Evolutionary conservation across 2,797 vertebrate species (phyloP).

Genomic region (Phalloptychus januarius): DNA sequence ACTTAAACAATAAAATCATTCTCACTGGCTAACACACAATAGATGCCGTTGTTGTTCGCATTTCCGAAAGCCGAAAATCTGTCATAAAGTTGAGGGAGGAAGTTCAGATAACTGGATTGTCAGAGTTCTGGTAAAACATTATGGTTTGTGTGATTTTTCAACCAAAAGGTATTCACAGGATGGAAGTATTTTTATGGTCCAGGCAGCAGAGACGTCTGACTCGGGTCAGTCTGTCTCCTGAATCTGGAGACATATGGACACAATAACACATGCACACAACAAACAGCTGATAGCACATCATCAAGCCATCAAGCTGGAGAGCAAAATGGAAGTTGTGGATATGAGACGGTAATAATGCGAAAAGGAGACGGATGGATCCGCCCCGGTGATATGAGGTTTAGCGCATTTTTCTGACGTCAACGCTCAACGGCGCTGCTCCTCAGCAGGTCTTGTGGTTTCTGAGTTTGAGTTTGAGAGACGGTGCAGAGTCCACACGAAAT

Average conservation of each 20-base stretch:
- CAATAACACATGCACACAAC: slow-evolving; percentile 59
- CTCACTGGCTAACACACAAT: neutral
- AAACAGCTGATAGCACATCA: slow-evolving; percentile 55
- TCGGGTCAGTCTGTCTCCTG: slow-evolving; percentile 42
- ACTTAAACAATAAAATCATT: slow-evolving; percentile 1
- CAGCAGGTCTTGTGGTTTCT: slow-evolving; percentile 62
- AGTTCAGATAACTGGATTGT: slow-evolving; percentile 36
- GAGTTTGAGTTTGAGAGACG: slow-evolving; percentile 45
- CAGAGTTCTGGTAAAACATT: slow-evolving; percentile 28
- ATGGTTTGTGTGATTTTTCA: slow-evolving; percentile 46
- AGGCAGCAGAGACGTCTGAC: slow-evolving; percentile 49
- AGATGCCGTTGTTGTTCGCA: slow-evolving; percentile 9
- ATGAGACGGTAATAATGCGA: slow-evolving; percentile 34
- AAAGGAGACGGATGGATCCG: slow-evolving; percentile 47
- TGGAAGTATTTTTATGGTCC: slow-evolving; percentile 48
- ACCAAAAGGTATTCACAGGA: slow-evolving; percentile 47
- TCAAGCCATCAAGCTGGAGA: slow-evolving; percentile 39
- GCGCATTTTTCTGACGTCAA: slow-evolving; percentile 60
- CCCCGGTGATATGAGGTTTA: slow-evolving; percentile 46
- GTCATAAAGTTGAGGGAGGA: slow-evolving; percentile 26
- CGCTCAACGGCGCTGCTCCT: slow-evolving; percentile 38
- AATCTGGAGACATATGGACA: slow-evolving; percentile 50
- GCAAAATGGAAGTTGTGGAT: slow-evolving; percentile 34
- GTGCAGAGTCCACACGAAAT: slow-evolving; percentile 57
- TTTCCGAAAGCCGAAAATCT: slow-evolving; percentile 21